Evolutionary conservation across 1,140 invertebrate genomes (phyloP).

Genomic region (Aricia agestis): DNA sequence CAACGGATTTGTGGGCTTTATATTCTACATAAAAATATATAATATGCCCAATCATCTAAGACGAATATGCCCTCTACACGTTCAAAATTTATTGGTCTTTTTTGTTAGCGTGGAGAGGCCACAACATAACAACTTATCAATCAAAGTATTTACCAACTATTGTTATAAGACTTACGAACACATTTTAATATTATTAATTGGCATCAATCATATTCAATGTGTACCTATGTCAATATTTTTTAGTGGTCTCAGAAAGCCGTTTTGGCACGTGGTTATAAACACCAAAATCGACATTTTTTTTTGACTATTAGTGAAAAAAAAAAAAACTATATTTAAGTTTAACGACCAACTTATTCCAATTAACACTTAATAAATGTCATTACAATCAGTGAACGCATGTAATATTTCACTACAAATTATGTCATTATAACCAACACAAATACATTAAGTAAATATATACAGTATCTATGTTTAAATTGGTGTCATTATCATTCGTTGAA

Average conservation of each 20-base stretch:
- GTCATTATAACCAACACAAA: background rate
- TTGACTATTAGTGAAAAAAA: no score
- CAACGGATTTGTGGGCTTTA: no score
- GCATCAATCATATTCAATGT: background rate
- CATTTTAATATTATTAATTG: background rate
- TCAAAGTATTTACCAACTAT: background rate
- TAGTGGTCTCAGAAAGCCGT: no score
- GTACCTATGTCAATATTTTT: no score
- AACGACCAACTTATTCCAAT: background rate
- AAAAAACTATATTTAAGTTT: background rate
- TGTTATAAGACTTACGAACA: background rate
- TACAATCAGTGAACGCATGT: background rate
- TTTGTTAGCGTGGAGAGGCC: no score
- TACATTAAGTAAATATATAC: constrained; percentile 1
- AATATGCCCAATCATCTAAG: no score
- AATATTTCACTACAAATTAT: constrained; percentile 1
- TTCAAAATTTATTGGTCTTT: no score
- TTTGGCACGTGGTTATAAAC: no score
- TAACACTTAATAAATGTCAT: background rate
- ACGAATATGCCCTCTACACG: no score
- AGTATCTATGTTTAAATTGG: background rate
- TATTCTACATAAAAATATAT: no score
- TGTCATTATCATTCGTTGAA: constrained; percentile 9
- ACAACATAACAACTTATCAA: background rate
- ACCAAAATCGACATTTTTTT: no score